These are phyloP conservation scores for Trachymyrmex cornetzi DNA, from an alignment of 1,140 invertebrate genomes.

Conservation along the genomic window DNA sequence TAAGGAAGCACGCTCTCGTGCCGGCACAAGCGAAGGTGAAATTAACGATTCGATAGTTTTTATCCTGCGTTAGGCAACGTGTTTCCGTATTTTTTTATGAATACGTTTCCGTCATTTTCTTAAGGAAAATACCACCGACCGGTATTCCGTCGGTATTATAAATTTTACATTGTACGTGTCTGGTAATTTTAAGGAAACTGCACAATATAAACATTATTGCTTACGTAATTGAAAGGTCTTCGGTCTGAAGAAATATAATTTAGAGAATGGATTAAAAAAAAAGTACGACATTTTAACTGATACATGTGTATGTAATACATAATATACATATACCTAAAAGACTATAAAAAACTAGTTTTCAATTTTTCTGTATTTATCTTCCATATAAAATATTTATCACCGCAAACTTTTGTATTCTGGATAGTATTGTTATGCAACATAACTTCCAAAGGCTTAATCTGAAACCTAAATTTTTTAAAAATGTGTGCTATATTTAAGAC, in stretches of 20 bases:
- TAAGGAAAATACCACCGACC: background rate
- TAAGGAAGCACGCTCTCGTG: conserved; percentile 36
- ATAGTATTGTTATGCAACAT: background rate
- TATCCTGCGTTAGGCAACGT: background rate
- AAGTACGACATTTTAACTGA: background rate
- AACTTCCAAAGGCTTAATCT: background rate
- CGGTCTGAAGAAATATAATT: background rate
- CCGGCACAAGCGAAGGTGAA: conserved; percentile 47
- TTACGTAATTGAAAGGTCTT: background rate
- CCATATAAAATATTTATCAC: background rate
- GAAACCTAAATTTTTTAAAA: background rate
- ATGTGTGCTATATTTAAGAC: background rate
- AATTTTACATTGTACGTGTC: background rate
- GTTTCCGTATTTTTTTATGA: conserved; percentile 18
- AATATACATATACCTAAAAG: background rate
- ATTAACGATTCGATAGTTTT: conserved; percentile 55
- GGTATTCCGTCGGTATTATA: too few relatives aligned
- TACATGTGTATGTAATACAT: too few relatives aligned
- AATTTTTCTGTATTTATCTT: background rate
- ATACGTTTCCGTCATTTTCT: background rate
- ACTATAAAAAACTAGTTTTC: background rate
- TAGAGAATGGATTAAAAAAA: background rate
- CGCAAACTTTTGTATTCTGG: background rate
- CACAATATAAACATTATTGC: background rate
- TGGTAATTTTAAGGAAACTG: background rate